A percentile compares a stretch with the other conserved stretches of the same genome.
Conservation (phyloP, 2,888 invertebrate species). For the Noctua comes region DNA sequence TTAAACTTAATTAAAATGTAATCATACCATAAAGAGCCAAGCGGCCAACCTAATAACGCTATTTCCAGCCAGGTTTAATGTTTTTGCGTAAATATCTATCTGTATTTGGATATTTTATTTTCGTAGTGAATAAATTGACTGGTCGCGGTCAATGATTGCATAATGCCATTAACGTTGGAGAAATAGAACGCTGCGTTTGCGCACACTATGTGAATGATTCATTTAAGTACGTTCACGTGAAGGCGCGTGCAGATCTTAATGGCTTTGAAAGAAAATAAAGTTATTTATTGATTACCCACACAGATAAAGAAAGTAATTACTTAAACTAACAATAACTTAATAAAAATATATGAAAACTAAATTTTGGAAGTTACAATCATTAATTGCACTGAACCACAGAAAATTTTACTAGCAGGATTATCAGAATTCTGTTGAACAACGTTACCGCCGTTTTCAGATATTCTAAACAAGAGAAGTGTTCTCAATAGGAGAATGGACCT, state of each 20-base stretch:
- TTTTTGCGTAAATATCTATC: slow-evolving; percentile 54
- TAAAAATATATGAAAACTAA: neutral
- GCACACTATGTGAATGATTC: slow-evolving; percentile 46
- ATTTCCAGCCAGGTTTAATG: slow-evolving; percentile 30
- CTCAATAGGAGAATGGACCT: neutral
- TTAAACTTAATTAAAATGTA: slow-evolving; percentile 57
- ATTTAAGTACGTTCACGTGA: slow-evolving; percentile 35
- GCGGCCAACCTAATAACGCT: slow-evolving; percentile 33
- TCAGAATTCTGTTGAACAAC: neutral
- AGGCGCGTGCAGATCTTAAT: slow-evolving; percentile 25
- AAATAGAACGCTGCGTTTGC: slow-evolving; percentile 56
- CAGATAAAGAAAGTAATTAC: neutral
- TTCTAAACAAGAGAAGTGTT: neutral
- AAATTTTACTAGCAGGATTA: neutral
- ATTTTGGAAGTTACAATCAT: neutral
- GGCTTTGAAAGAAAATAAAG: neutral
- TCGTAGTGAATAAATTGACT: slow-evolving; percentile 48
- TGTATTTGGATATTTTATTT: slow-evolving; percentile 60
- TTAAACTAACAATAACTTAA: neutral
- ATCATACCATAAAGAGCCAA: slow-evolving; percentile 52
- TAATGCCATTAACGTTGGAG: slow-evolving; percentile 55
- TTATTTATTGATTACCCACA: neutral
- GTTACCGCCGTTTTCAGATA: neutral
- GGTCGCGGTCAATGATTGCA: slow-evolving; percentile 52
- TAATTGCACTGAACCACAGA: neutral